phyloP scores from a whole-genome alignment of 2,888 invertebrate genomes.

The Chydorus sphaericus region DNA sequence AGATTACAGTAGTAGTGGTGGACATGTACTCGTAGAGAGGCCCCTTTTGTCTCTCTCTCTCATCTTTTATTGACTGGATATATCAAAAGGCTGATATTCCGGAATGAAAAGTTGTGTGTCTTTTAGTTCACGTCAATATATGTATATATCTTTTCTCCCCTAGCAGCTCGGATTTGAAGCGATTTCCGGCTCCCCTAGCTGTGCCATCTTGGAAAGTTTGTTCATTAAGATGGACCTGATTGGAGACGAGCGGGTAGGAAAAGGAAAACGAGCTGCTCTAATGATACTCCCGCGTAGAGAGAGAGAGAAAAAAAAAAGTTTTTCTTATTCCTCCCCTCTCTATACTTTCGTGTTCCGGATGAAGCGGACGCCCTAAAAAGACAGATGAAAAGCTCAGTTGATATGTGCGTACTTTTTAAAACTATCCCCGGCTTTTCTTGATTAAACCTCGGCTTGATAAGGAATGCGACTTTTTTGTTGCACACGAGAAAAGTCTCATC shows the following conservation, averaged over 20 bases:
- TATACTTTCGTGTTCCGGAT: not conserved
- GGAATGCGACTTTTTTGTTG: not conserved
- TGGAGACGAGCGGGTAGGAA: not conserved
- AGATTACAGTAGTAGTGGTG: not conserved
- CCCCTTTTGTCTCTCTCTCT: too few species aligned
- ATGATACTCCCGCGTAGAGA: not conserved
- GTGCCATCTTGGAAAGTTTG: not conserved
- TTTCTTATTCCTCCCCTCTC: not conserved
- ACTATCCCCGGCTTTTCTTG: too few species aligned
- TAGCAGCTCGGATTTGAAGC: not conserved
- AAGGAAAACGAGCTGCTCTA: not conserved
- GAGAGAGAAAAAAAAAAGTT: not conserved
- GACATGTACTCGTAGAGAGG: too few species aligned
- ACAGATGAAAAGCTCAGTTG: too few species aligned
- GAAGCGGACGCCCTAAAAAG: too few species aligned
- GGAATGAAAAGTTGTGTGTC: too few species aligned
- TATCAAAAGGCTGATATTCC: too few species aligned
- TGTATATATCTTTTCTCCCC: too few species aligned
- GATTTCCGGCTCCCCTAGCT: not conserved
- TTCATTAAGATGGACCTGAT: conserved; percentile 6
- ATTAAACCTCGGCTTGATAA: conserved; percentile 4
- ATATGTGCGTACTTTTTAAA: too few species aligned
- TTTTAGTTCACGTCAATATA: too few species aligned
- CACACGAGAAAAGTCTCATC: not conserved
- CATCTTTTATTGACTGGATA: too few species aligned